Evolutionary conservation across 1,140 invertebrate genomes (phyloP).

Genomic region (Drosophila watanabei): DNA sequence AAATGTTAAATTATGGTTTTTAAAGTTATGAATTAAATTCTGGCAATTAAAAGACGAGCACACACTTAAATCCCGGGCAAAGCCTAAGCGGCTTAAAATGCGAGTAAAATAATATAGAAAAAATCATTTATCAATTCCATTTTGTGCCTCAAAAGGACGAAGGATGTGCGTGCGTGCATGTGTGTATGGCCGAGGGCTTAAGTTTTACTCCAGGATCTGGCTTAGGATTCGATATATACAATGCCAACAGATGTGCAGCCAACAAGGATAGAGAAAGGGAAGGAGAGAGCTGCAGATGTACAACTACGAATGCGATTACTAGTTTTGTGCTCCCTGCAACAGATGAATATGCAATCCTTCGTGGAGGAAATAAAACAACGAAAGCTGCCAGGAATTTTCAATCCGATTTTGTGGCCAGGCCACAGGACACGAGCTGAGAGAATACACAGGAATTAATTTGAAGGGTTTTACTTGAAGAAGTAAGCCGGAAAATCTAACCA

Average conservation of each 20-base stretch:
- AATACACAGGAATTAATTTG: not conserved
- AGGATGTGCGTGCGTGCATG: conserved; percentile 23
- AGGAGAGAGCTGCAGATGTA: conserved; percentile 28
- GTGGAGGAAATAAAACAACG: conserved; percentile 54
- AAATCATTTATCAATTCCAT: conserved; percentile 41
- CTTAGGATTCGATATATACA: conserved; percentile 54
- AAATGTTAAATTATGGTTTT: conserved; percentile 37
- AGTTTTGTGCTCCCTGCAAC: conserved; percentile 35
- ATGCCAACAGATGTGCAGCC: conserved; percentile 76
- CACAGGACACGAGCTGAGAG: conserved; percentile 16
- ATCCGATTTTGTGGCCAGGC: conserved; percentile 45
- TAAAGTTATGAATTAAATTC: conserved; percentile 41
- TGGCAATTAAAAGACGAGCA: conserved; percentile 30
- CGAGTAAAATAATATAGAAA: conserved; percentile 34
- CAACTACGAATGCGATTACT: conserved; percentile 17
- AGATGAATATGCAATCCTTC: conserved; percentile 64
- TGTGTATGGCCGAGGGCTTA: conserved; percentile 43
- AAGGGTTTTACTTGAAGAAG: not conserved
- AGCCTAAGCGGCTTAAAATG: conserved; percentile 43
- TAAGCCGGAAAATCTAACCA: not conserved
- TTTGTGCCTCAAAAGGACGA: conserved; percentile 19
- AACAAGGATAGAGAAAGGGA: not conserved
- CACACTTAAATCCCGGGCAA: conserved; percentile 19
- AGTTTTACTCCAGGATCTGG: conserved; percentile 51
- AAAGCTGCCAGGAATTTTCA: conserved; percentile 53